These are phyloP conservation scores for Nilaparvata lugens DNA, from an alignment of 1,140 invertebrate species.

Conservation along the genomic window DNA sequence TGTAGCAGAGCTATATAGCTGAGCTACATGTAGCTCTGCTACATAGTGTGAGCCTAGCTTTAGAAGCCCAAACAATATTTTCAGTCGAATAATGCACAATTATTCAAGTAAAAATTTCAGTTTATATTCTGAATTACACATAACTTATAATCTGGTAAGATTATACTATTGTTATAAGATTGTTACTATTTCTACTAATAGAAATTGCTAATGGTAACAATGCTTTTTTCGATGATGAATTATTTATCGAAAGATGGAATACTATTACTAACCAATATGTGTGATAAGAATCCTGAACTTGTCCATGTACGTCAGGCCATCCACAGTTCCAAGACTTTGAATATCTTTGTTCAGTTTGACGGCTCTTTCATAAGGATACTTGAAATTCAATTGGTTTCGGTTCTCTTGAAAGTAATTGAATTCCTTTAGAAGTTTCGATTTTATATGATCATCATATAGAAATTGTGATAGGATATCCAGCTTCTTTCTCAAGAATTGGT, in stretches of 20 bases:
- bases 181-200: too few relatives aligned
- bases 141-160: too few relatives aligned
- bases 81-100: too few relatives aligned
- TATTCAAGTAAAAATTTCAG: too few relatives aligned
- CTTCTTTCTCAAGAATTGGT: conserved; percentile 91
- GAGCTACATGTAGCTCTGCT: too few relatives aligned
- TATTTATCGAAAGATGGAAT: background rate
- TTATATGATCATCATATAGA: conserved; percentile 97
- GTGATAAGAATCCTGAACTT: conserved; percentile 86
- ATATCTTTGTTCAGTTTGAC: conserved; percentile 93
- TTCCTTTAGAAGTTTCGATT: conserved; percentile 88
- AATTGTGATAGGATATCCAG: conserved; percentile 95
- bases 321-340: conserved; percentile 73
- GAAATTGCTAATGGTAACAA: too few relatives aligned
- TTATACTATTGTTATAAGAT: too few relatives aligned
- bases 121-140: too few relatives aligned
- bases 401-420: conserved; percentile 60
- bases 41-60: too few relatives aligned
- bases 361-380: conserved; percentile 80
- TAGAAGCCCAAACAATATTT: too few relatives aligned
- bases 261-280: conserved; percentile 64
- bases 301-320: conserved; percentile 84
- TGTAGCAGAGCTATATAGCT: too few relatives aligned
- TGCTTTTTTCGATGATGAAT: too few relatives aligned
- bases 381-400: conserved; percentile 43